Conservation (phyloP, 2,797 vertebrate genomes). For the Cirrhinus mrigala region DNA sequence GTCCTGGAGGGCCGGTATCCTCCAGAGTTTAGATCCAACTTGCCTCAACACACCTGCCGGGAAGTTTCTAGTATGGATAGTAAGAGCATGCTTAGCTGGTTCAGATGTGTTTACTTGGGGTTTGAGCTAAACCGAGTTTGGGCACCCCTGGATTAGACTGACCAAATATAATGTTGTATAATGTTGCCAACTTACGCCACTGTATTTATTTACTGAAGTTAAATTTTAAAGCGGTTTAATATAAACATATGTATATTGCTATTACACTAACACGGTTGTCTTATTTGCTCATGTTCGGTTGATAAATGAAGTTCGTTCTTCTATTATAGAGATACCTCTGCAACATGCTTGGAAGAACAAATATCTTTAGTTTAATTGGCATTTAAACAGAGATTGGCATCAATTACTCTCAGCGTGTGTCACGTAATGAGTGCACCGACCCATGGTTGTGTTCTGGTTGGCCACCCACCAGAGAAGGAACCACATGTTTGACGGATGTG, state of each 20-base stretch:
- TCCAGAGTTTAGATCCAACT: no score
- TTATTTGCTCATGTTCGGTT: constrained; percentile 5
- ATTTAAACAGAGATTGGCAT: constrained; percentile 38
- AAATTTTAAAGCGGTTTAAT: background rate
- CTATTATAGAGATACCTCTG: constrained; percentile 7
- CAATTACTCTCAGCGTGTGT: constrained; percentile 35
- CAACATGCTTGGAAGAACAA: constrained; percentile 21
- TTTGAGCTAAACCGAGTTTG: no score
- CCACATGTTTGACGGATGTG: constrained; percentile 63
- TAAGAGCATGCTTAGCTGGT: no score
- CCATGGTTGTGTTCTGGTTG: constrained; percentile 55
- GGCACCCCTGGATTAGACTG: no score
- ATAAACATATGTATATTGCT: background rate
- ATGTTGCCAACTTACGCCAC: no score
- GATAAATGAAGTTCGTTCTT: background rate
- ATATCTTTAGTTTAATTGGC: constrained; percentile 31
- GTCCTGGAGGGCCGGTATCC: no score
- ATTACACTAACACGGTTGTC: background rate
- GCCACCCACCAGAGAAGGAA: constrained; percentile 57
- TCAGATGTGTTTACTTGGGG: no score
- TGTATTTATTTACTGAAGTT: constrained; percentile 8
- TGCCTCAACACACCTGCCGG: no score
- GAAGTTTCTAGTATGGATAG: no score
- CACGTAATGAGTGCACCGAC: constrained; percentile 53
- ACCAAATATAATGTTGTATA: no score